A percentile compares a stretch with the other conserved stretches of the same genome.
Conservation (phyloP, 2,888 invertebrate genomes). For the Carcina quercana region DNA sequence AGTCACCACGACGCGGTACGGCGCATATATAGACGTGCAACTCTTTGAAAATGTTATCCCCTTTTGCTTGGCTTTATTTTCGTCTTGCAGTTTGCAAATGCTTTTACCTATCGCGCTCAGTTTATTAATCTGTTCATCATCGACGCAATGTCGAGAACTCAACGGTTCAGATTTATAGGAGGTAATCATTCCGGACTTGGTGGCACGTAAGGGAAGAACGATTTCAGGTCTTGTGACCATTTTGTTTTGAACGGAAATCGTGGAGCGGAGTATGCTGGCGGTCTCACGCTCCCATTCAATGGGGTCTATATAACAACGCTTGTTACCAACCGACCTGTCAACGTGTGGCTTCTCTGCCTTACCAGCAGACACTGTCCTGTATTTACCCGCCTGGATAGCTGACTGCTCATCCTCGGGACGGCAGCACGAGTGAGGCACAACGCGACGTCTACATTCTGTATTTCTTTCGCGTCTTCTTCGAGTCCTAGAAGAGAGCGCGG, state of each 20-base stretch:
- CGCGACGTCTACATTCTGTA: slow-evolving; percentile 50
- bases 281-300: slow-evolving; percentile 72
- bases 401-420: slow-evolving; percentile 42
- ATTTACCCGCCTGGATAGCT: slow-evolving; percentile 39
- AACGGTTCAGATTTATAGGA: slow-evolving; percentile 36
- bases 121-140: slow-evolving; percentile 51
- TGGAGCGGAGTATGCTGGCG: slow-evolving; percentile 67
- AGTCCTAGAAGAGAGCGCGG: slow-evolving; percentile 64
- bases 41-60: slow-evolving; percentile 54
- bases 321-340: slow-evolving; percentile 68
- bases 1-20: slow-evolving; percentile 51
- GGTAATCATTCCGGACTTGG: slow-evolving; percentile 44
- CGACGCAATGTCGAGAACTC: slow-evolving; percentile 35
- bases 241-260: slow-evolving; percentile 64
- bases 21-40: slow-evolving; percentile 55
- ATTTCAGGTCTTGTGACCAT: slow-evolving; percentile 37
- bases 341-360: slow-evolving; percentile 51
- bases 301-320: slow-evolving; percentile 70
- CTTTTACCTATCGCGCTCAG: slow-evolving; percentile 60
- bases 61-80: slow-evolving; percentile 46
- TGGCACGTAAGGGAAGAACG: slow-evolving; percentile 35
- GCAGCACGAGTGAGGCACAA: slow-evolving; percentile 61
- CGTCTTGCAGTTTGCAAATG: slow-evolving; percentile 55
- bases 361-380: slow-evolving; percentile 59
- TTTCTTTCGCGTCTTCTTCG: slow-evolving; percentile 66